A percentile compares a stretch with the other conserved stretches of the same genome.
Conservation (phyloP, 2,113 vertebrate genomes). For the Oophaga pumilio region DNA sequence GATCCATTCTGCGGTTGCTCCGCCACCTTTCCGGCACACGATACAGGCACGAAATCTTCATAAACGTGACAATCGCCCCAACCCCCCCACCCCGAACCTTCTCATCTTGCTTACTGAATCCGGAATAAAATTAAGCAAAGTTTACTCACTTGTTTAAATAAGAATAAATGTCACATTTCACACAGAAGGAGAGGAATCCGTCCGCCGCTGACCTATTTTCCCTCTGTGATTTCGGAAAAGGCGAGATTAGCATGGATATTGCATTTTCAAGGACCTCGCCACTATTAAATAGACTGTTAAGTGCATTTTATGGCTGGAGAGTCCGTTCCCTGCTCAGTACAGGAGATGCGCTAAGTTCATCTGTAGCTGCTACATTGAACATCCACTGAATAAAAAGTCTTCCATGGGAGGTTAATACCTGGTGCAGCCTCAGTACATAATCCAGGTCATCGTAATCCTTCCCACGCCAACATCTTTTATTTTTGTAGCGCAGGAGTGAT, state of each 20-base stretch:
- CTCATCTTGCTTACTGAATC: conserved; percentile 63
- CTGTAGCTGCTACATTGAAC: conserved; percentile 79
- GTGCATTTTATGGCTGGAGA: conserved; percentile 80
- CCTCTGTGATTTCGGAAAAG: conserved; percentile 76
- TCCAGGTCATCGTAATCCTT: conserved; percentile 64
- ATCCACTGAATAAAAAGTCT: conserved; percentile 73
- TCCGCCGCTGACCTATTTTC: conserved; percentile 73
- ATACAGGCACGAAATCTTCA: conserved; percentile 44
- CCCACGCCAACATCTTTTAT: neutral
- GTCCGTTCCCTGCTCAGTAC: conserved; percentile 73
- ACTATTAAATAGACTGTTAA: conserved; percentile 83
- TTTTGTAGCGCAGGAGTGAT: neutral
- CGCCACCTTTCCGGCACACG: conserved; percentile 26
- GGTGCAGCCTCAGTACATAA: conserved; percentile 68
- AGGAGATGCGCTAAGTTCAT: conserved; percentile 71
- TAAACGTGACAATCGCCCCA: conserved; percentile 52
- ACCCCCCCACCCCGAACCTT: neutral
- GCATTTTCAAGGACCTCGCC: conserved; percentile 77
- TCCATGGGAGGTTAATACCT: conserved; percentile 65
- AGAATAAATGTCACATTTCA: conserved; percentile 70
- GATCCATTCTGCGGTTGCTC: conserved; percentile 30
- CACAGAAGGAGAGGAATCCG: conserved; percentile 66
- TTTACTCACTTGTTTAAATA: conserved; percentile 74
- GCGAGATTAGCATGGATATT: conserved; percentile 79
- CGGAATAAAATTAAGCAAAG: conserved; percentile 67